These are phyloP conservation scores for Salpingus planirostris DNA, from an alignment of 2,888 invertebrate genomes.

Conservation along the genomic window DNA sequence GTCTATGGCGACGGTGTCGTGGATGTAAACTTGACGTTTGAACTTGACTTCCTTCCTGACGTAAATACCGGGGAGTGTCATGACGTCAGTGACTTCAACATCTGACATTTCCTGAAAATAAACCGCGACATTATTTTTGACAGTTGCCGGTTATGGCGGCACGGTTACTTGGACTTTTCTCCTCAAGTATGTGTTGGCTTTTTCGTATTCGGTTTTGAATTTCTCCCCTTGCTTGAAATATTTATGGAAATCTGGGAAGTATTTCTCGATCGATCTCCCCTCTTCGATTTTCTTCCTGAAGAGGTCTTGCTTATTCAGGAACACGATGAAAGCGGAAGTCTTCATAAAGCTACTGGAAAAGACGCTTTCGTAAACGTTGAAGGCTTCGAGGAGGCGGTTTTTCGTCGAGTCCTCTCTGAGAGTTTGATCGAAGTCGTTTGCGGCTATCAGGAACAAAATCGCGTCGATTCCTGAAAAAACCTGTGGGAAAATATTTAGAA, in stretches of 20 bases:
- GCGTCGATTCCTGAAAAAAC: conserved; percentile 56
- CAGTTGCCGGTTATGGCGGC: conserved; percentile 10
- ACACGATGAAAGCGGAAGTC: conserved; percentile 68
- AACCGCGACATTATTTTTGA: background rate
- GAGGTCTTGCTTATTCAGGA: conserved; percentile 75
- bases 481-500: background rate
- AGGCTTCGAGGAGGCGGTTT: conserved; percentile 64
- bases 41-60: conserved; percentile 1
- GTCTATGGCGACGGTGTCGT: conserved; percentile 68
- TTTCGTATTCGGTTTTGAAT: conserved; percentile 53
- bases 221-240: conserved; percentile 35
- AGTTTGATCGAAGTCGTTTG: conserved; percentile 71
- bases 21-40: conserved; percentile 52
- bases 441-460: conserved; percentile 70
- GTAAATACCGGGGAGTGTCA: background rate
- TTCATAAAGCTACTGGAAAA: conserved; percentile 71
- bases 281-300: conserved; percentile 61
- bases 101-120: conserved; percentile 1
- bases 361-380: conserved; percentile 64
- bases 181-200: conserved; percentile 58
- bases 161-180: conserved; percentile 57
- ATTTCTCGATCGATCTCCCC: conserved; percentile 53
- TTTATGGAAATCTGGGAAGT: conserved; percentile 57
- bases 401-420: conserved; percentile 60
- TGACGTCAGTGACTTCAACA: background rate